These are phyloP conservation scores for Apotomis turbidana DNA, from an alignment of 2,888 invertebrate genomes.

Conservation along the genomic window DNA sequence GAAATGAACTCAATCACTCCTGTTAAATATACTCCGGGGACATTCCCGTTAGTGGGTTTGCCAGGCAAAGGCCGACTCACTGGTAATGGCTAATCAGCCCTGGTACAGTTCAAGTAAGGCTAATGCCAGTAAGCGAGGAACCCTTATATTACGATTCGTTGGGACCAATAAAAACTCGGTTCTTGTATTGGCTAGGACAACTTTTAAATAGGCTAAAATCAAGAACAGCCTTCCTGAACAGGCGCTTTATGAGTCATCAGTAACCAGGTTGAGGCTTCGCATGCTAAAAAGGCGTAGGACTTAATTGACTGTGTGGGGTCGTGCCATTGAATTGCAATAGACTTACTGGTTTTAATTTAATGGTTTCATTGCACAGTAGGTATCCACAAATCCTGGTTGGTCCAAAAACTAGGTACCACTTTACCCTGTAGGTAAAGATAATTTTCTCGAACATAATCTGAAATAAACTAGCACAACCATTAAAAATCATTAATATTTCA, in stretches of 20 bases:
- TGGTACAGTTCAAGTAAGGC: no score
- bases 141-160: no score
- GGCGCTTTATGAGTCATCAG: constrained; percentile 18
- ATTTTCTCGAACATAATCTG: background rate
- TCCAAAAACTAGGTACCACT: background rate
- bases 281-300: constrained; percentile 34
- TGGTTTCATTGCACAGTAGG: constrained; percentile 14
- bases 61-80: no score
- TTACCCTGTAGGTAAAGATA: background rate
- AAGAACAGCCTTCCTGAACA: background rate
- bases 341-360: constrained; percentile 19
- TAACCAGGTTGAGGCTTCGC: constrained; percentile 29
- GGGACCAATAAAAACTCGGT: no score
- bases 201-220: background rate
- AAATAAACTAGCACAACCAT: no score
- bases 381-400: constrained; percentile 2
- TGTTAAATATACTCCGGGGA: no score
- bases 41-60: no score
- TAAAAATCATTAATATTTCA: no score
- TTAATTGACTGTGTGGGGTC: constrained; percentile 29
- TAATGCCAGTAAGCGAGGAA: no score
- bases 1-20: no score
- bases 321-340: constrained; percentile 20
- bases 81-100: no score
- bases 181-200: no score